Evolutionary conservation across 2,888 invertebrate species (phyloP), one percentile per base, ranked within the genome.

Genomic region (Panopea generosa): DNA sequence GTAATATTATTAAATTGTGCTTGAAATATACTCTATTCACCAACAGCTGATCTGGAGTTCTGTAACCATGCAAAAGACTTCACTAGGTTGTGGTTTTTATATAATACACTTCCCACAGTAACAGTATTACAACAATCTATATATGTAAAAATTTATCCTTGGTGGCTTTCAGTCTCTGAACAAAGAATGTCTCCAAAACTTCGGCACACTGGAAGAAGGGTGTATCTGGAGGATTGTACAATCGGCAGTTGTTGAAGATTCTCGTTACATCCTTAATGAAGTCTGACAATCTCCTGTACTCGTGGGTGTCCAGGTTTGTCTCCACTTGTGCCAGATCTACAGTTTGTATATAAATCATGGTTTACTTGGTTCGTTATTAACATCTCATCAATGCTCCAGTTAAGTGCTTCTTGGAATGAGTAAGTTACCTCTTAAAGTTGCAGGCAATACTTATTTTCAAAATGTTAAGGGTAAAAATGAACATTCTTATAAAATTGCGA

Each of bases 201-300:
- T 98, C 98, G 24, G 99, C 99, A 94, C 98, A 98, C 90, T 98
- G 96, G 94, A 97, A 98, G 94, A 98, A 98, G 77, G 97, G 96
- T 20, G 98, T 97, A 93, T 98, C 98, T 91, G 96, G 96, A 73
- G 98, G 97, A 94, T 99, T 99, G 94, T 98, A 99, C 92, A 97
- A 97, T 84, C 99, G 96, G 94, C 99, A 99, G 94, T 99, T 99
- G 94, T 99, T 98, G 93, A 99, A 99, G 91, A 99, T 98, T 94
- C 98, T 97, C 80, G 97, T 98, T 95, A 99, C 97, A 93, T 99
- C 99, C 92, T 97, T 97, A 91, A 98, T 97, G 93, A 99, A 98
- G 92, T 99, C 98, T 92, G 97, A 96, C 86, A 99, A 94, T 92
- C 96, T 96, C 90, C 95, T 95, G 93, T 99, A 99, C 59, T 94